Base-by-base conservation (phyloP, 2,888 invertebrate species). In the Lagria hirta region DNA sequence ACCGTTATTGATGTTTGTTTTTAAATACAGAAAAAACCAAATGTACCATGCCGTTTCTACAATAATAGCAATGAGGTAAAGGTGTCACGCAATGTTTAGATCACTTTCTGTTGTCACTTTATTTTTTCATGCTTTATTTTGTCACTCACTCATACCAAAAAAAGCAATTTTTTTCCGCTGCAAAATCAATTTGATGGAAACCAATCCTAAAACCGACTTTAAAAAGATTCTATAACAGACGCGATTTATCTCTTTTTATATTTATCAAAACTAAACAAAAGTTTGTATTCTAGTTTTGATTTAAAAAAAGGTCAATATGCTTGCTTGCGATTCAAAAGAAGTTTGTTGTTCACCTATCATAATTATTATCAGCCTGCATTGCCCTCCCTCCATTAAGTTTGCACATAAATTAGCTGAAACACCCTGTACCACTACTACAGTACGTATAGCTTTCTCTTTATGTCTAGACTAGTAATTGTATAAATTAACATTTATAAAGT, bases 41-140 rank as follows among this genome's bases (percentile, higher is more conserved):
- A 90, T 91, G 89, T 91, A 90, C 84, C 89, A 90, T 81, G 91
- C 91, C 73, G 91, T 92, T 73, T 91, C 90, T 64, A 88, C 91
- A 75, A 89, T 92, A 74, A 89, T 91, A 79, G 87, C 89, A 69
- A 86, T 91, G 87, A 88, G 88, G 88, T 88, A 87, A 85, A 65
- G 61, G 57, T 51, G 54, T 36, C 30, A 43, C 18, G 29, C 32
- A 23, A 29, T 36, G 34, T 43, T 29, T 37, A 37, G 37, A 30
- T 24, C 43, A 37, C 42, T 43, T 36, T 43, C 37, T 37, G 43
- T 44, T 33, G 44, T 44, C 44, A 44, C 44, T 28, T 15, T n/a
- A n/a, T n/a, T n/a, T 33, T 26, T 30, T 26, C 36, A 29, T 36
- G 28, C 42, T 42, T 34, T 17, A 20, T 18, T 13, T 28, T 7